These are phyloP conservation scores for Salminus brasiliensis DNA, from an alignment of 2,113 vertebrate species.

Conservation along the genomic window DNA sequence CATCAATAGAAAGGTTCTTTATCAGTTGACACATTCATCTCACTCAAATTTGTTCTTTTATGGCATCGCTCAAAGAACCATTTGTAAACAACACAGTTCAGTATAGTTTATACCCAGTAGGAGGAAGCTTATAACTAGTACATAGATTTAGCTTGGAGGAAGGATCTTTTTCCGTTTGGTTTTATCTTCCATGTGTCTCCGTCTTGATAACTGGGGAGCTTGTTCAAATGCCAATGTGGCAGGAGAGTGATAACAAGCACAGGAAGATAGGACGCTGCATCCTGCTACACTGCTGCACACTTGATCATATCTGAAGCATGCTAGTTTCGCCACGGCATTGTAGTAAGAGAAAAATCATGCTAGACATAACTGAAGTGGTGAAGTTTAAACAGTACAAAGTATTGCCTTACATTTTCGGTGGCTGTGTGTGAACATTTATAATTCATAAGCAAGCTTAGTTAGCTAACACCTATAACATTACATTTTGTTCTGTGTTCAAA, in stretches of 20 bases:
- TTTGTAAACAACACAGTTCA: no score
- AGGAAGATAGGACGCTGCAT: background rate
- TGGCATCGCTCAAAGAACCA: no score
- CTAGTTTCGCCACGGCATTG: background rate
- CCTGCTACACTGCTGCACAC: background rate
- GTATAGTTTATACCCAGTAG: background rate
- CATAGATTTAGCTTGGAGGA: slow-evolving; percentile 17
- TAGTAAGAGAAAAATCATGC: background rate
- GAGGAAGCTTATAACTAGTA: background rate
- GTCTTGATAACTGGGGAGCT: slow-evolving; percentile 29
- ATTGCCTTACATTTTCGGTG: background rate
- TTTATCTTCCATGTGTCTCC: slow-evolving; percentile 39
- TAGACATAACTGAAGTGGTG: background rate
- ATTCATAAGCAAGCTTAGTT: background rate
- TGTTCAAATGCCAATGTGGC: slow-evolving; percentile 1
- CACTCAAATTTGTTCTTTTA: no score
- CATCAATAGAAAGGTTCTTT: no score
- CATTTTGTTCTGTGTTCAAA: background rate
- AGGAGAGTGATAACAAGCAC: slow-evolving; percentile 18
- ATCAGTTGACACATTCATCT: no score
- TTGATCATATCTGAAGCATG: slow-evolving; percentile 6
- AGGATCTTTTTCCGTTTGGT: slow-evolving; percentile 2
- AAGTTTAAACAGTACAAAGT: background rate
- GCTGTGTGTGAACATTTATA: background rate
- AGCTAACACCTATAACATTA: background rate